Evolutionary conservation across 2,888 invertebrate genomes (phyloP).

Genomic region (Timandra comae): DNA sequence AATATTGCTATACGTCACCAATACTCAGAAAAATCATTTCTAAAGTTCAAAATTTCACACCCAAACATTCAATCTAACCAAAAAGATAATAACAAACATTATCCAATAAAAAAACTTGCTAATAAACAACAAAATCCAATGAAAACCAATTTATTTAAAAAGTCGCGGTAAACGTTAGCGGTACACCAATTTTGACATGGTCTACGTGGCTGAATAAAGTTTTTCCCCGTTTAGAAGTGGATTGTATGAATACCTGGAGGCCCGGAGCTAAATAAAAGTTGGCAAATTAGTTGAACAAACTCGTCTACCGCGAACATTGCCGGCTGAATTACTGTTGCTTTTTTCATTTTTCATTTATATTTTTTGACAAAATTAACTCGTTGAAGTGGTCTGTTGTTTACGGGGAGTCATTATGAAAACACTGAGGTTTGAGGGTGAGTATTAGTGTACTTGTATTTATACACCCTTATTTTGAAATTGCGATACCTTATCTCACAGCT

Average conservation of each 20-base stretch:
- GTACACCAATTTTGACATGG: conserved; percentile 16
- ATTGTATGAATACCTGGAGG: background rate
- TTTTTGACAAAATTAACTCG: conserved; percentile 18
- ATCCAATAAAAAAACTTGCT: too few species aligned
- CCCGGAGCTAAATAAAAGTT: conserved; percentile 21
- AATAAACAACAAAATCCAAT: conserved; percentile 1
- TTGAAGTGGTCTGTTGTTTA: background rate
- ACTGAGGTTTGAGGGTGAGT: too few species aligned
- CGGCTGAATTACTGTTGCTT: conserved; percentile 12
- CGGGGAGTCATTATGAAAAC: too few species aligned
- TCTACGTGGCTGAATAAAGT: conserved; percentile 15
- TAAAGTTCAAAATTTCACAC: too few species aligned
- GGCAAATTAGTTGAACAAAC: conserved; percentile 24
- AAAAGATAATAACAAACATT: too few species aligned
- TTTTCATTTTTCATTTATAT: conserved; percentile 14
- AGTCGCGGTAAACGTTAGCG: conserved; percentile 9
- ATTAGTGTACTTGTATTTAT: too few species aligned
- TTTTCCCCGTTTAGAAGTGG: conserved; percentile 6
- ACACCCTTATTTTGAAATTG: too few species aligned
- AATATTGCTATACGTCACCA: too few species aligned
- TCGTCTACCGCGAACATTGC: conserved; percentile 8
- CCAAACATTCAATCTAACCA: too few species aligned
- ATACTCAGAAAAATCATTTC: too few species aligned
- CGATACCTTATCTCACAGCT: too few species aligned
- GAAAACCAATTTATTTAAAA: conserved; percentile 9